Evolutionary conservation across 2,113 vertebrate species (phyloP).

Genomic region (Raja brachyura): DNA sequence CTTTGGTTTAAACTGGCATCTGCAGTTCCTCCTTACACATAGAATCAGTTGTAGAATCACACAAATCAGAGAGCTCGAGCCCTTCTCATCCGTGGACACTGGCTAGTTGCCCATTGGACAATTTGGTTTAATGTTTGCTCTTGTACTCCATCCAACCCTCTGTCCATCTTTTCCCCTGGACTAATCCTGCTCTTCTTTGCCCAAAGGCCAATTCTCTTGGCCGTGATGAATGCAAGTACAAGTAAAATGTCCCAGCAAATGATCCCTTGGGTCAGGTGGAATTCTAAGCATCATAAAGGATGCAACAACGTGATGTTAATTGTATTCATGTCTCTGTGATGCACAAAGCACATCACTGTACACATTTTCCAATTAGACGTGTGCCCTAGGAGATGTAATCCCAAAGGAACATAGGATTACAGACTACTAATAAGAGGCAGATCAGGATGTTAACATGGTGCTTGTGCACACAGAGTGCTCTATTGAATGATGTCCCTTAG

Average conservation of each 20-base stretch:
- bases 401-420: slow-evolving; percentile 10
- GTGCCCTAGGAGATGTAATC: slow-evolving; percentile 29
- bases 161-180: too few species aligned
- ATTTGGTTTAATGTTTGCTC: too few species aligned
- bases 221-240: background rate
- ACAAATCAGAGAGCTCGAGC: too few species aligned
- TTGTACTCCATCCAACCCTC: too few species aligned
- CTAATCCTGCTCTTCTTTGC: too few species aligned
- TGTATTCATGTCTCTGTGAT: background rate
- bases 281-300: slow-evolving; percentile 1
- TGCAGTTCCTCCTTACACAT: too few species aligned
- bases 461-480: background rate
- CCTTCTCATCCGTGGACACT: too few species aligned
- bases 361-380: background rate
- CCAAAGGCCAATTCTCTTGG: background rate
- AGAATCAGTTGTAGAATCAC: too few species aligned
- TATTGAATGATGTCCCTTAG: background rate
- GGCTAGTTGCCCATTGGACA: too few species aligned
- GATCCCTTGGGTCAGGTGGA: background rate
- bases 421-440: background rate
- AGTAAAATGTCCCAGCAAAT: background rate
- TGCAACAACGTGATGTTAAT: slow-evolving; percentile 14
- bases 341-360: slow-evolving; percentile 7
- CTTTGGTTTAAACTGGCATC: too few species aligned
- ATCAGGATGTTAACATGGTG: background rate